These are phyloP conservation scores for Apotomis betuletana DNA, from an alignment of 2,888 invertebrate species.

Conservation along the genomic window DNA sequence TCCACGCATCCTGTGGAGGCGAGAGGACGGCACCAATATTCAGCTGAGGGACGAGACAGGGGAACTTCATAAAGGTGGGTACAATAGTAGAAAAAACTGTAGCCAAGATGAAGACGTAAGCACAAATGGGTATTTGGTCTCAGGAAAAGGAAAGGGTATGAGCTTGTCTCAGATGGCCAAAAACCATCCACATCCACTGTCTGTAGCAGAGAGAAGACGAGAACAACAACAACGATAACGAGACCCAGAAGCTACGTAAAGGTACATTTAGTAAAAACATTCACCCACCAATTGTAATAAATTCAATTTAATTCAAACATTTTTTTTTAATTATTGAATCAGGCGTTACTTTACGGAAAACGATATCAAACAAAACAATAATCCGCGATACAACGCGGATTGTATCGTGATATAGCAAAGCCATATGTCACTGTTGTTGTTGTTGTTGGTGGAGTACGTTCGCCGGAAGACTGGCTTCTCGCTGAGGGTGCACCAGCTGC, in stretches of 20 bases:
- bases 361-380: too few relatives aligned
- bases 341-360: too few relatives aligned
- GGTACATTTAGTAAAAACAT: slow-evolving; percentile 51
- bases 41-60: slow-evolving; percentile 76
- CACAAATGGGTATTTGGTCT: slow-evolving; percentile 66
- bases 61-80: slow-evolving; percentile 73
- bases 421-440: too few relatives aligned
- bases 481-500: too few relatives aligned
- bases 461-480: too few relatives aligned
- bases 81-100: background rate
- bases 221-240: slow-evolving; percentile 76
- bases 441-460: too few relatives aligned
- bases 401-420: too few relatives aligned
- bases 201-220: slow-evolving; percentile 86
- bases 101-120: too few relatives aligned
- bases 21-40: slow-evolving; percentile 85
- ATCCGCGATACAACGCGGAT: too few relatives aligned
- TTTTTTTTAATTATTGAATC: too few relatives aligned
- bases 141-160: slow-evolving; percentile 87
- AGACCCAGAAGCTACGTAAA: slow-evolving; percentile 72
- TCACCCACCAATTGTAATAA: too few relatives aligned
- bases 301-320: too few relatives aligned
- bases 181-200: slow-evolving; percentile 87
- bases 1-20: slow-evolving; percentile 86
- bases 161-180: slow-evolving; percentile 89